Evolutionary conservation across 2,113 vertebrate genomes (phyloP).

Genomic region (Gobiocypris rarus): DNA sequence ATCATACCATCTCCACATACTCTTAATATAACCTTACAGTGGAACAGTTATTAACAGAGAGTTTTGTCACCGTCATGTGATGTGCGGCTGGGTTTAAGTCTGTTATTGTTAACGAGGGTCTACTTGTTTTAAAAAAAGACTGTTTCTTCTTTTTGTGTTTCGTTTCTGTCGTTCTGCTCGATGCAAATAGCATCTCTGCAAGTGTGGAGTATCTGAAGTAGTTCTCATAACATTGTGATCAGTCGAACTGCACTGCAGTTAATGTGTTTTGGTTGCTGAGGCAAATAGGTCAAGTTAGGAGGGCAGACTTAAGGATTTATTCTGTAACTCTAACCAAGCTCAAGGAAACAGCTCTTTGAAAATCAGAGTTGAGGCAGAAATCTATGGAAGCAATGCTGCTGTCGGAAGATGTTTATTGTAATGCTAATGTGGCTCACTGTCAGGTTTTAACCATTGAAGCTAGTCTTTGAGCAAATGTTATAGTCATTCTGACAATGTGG

Average conservation of each 20-base stretch:
- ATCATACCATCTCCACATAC: slow-evolving; percentile 94
- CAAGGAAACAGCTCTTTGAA: slow-evolving; percentile 15
- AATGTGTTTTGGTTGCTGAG: slow-evolving; percentile 1
- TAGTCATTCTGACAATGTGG: neutral
- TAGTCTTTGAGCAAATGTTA: neutral
- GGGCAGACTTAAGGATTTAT: neutral
- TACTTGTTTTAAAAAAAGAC: neutral
- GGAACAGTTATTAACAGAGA: slow-evolving; percentile 95
- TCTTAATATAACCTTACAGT: slow-evolving; percentile 92
- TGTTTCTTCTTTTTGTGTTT: slow-evolving; percentile 18
- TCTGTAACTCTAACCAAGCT: neutral
- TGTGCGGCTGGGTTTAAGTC: slow-evolving; percentile 77
- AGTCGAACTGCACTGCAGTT: neutral
- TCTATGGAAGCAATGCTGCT: neutral
- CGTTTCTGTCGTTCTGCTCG: neutral
- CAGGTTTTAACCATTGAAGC: neutral
- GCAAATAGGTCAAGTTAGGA: slow-evolving; percentile 10
- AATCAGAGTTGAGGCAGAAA: neutral
- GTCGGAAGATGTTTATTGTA: slow-evolving; percentile 3
- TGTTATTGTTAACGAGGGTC: slow-evolving; percentile 46
- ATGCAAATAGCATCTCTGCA: neutral
- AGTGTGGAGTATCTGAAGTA: neutral
- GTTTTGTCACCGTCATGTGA: slow-evolving; percentile 87
- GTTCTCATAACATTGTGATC: neutral
- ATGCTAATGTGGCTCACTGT: neutral